These are phyloP conservation scores for Calameuta filiformis DNA, from an alignment of 2,888 invertebrate species.

Conservation along the genomic window DNA sequence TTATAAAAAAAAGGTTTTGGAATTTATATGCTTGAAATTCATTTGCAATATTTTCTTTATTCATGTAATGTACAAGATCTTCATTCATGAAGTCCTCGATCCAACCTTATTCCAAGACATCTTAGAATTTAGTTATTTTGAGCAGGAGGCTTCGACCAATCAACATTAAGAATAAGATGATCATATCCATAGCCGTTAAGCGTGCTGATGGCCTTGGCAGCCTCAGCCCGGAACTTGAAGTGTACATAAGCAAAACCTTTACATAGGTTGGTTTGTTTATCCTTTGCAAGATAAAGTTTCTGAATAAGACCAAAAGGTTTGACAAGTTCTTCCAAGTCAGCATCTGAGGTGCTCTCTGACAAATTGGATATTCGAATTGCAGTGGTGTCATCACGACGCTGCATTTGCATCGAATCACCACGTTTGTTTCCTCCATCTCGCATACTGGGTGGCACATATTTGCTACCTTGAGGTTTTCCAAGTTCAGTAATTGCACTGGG, in stretches of 20 bases:
- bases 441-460: slow-evolving; percentile 90
- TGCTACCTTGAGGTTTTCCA: slow-evolving; percentile 69
- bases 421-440: slow-evolving; percentile 86
- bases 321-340: slow-evolving; percentile 95
- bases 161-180: slow-evolving; percentile 97
- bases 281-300: slow-evolving; percentile 96
- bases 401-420: slow-evolving; percentile 74
- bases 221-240: slow-evolving; percentile 91
- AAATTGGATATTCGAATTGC: slow-evolving; percentile 98
- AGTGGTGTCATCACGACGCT: slow-evolving; percentile 82
- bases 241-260: slow-evolving; percentile 99
- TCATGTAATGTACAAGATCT: background rate
- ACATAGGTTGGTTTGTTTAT: slow-evolving; percentile 86
- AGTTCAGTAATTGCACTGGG: slow-evolving; percentile 43
- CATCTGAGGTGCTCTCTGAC: slow-evolving; percentile 94
- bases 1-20: background rate
- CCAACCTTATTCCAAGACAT: background rate
- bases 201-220: slow-evolving; percentile 88
- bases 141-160: slow-evolving; percentile 93
- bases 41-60: background rate
- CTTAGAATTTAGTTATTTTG: slow-evolving; percentile 43
- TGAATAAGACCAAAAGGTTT: slow-evolving; percentile 93
- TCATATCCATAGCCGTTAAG: slow-evolving; percentile 96
- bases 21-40: background rate
- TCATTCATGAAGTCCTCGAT: background rate